A percentile compares a stretch with the other conserved stretches of the same genome.
phyloP scores from a whole-genome alignment of 2,888 invertebrate species.

The Sturmia bella region DNA sequence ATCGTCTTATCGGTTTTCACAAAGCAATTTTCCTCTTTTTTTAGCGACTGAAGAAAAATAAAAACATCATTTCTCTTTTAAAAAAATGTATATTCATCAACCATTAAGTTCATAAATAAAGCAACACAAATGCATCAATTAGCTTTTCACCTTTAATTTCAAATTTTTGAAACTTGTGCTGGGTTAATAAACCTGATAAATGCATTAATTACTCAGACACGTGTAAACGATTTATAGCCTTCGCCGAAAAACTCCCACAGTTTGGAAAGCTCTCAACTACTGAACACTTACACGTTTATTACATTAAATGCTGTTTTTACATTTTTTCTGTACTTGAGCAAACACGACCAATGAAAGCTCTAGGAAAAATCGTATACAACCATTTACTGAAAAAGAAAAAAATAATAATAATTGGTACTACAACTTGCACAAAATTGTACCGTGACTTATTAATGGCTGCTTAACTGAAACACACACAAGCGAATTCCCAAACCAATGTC shows the following conservation, averaged over 20 bases:
- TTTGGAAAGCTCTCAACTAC: too few species aligned
- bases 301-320: constrained; percentile 4
- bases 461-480: constrained; percentile 57
- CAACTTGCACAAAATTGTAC: constrained; percentile 29
- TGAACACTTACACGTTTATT: neutral
- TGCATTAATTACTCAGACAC: constrained; percentile 51
- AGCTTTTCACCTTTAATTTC: constrained; percentile 11
- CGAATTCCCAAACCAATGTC: constrained; percentile 33
- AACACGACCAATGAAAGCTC: neutral
- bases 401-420: neutral
- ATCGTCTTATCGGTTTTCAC: too few species aligned
- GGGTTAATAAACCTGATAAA: constrained; percentile 47
- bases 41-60: neutral
- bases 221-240: constrained; percentile 58
- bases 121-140: constrained; percentile 51
- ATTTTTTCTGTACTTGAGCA: neutral
- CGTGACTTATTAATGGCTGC: constrained; percentile 67
- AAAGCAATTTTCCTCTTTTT: too few species aligned
- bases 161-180: constrained; percentile 11
- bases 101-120: constrained; percentile 52
- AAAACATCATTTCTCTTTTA: neutral
- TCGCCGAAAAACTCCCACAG: neutral
- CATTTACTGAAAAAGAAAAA: neutral
- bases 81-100: constrained; percentile 20
- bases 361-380: neutral